phyloP scores from a whole-genome alignment of 2,113 vertebrate species.

The Progne subis region DNA sequence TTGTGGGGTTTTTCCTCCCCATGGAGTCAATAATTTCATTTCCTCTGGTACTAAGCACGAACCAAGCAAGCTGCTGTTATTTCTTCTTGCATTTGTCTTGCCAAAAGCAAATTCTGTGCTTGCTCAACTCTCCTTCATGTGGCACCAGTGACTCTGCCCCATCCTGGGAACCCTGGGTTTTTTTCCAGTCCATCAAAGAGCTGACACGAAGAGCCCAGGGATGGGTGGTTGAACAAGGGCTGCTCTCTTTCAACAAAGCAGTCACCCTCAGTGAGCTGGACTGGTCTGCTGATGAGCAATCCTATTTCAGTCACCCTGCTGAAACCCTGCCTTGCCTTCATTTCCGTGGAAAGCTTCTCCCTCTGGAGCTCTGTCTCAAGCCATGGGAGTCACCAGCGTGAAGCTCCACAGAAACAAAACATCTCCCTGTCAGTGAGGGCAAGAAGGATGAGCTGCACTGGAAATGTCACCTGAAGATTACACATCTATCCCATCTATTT shows the following conservation, averaged over 20 bases:
- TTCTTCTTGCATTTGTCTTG: not conserved
- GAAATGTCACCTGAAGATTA: not conserved
- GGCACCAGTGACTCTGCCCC: not conserved
- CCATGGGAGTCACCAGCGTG: not conserved
- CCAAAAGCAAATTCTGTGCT: not conserved
- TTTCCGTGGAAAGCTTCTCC: not conserved
- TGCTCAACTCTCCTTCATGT: not conserved
- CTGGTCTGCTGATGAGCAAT: not conserved
- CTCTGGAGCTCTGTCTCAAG: not conserved
- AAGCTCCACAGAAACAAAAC: not conserved
- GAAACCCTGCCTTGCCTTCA: not conserved
- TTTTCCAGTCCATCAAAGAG: not conserved
- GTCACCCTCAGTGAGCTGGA: not conserved
- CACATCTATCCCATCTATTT: not conserved
- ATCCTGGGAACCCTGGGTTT: not conserved
- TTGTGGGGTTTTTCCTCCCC: not conserved
- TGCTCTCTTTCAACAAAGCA: not conserved
- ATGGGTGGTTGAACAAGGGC: not conserved
- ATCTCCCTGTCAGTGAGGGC: not conserved
- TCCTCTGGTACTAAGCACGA: not conserved
- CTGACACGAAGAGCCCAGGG: not conserved
- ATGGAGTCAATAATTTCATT: not conserved
- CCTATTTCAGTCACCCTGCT: not conserved
- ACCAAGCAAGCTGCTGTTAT: not conserved
- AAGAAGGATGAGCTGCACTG: not conserved